Base-by-base conservation (phyloP, 2,113 vertebrate species). In the Scopus umbretta region DNA sequence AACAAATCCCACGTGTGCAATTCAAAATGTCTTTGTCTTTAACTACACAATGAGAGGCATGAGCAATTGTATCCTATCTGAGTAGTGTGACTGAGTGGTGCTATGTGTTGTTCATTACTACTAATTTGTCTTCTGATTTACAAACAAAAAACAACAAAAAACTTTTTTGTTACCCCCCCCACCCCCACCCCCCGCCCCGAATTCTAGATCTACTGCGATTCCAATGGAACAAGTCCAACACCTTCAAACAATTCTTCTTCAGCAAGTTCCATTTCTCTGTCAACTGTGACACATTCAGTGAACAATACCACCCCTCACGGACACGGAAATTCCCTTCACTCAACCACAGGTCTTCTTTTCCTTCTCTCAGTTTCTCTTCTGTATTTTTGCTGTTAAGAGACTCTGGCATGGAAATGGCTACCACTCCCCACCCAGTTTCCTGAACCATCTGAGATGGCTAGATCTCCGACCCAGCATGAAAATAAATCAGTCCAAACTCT, bases 321-420 rank as follows among this genome's bases (percentile, higher is more conserved):
- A 75, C 94, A 82, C 76, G 97, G 95, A 65, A 97, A 84, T 78
- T 90, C 92, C 38, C 98, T 98, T 97, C 97, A 98, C 40, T 96
- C 98, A 47, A 79, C 97, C 73, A 95, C 97, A 53, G 95, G 97
- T 45, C 93, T 98, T 88, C 55, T 98, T 78, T 55, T 98, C 47
- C n/a, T 98, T 74, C 65, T 98, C 80, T 97, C 92, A 1, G 36
- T 98, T 94, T 98, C 98, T 92, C 95, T 98, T 67, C 96, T 98
- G 58, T 98, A 98, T 86, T 94, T 98, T 95, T 98, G 97, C 97
- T 98, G 97, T 95, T 98, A 98, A 98, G 96, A 98, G 96, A 98
- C 97, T 97, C 88, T 84, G 95, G 92, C 97, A 95, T 97, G 97
- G 96, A 96, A 98, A 94, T 90, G 81, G 94, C 97, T 96, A 86